phyloP scores from a whole-genome alignment of 2,888 invertebrate genomes.

The Agrotis ipsilon region DNA sequence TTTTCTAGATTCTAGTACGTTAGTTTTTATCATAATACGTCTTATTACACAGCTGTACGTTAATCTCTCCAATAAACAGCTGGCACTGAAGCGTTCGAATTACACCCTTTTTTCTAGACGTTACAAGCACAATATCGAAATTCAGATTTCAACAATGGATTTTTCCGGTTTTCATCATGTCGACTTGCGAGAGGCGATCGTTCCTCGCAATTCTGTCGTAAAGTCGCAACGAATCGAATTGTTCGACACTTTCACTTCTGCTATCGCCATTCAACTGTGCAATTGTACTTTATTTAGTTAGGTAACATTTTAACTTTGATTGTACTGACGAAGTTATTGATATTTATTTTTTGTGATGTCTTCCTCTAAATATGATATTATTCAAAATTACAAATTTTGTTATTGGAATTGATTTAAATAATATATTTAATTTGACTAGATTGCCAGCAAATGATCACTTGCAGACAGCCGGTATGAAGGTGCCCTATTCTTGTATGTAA shows the following conservation, averaged over 20 bases:
- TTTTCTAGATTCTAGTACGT: no score
- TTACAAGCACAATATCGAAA: conserved; percentile 19
- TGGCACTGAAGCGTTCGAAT: neutral
- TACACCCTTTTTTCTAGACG: conserved; percentile 2
- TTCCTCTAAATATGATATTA: conserved; percentile 18
- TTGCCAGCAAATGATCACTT: conserved; percentile 35
- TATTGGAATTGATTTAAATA: conserved; percentile 9
- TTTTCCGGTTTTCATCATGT: conserved; percentile 43
- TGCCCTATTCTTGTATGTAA: conserved; percentile 49
- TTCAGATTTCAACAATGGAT: conserved; percentile 31
- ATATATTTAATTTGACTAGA: conserved; percentile 2
- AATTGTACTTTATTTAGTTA: conserved; percentile 49
- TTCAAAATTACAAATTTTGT: neutral
- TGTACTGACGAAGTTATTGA: conserved; percentile 9
- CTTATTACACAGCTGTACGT: conserved; percentile 44
- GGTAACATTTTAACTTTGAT: conserved; percentile 26
- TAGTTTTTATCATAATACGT: no score
- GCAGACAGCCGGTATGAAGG: conserved; percentile 19
- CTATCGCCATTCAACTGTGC: conserved; percentile 48
- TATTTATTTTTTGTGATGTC: conserved; percentile 34
- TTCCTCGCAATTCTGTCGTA: conserved; percentile 49
- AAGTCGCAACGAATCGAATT: conserved; percentile 43
- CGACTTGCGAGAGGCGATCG: conserved; percentile 47
- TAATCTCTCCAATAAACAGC: conserved; percentile 9
- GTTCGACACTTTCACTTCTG: conserved; percentile 59